Conservation (phyloP, 1,140 invertebrate genomes). For the Dendroctonus valens region DNA sequence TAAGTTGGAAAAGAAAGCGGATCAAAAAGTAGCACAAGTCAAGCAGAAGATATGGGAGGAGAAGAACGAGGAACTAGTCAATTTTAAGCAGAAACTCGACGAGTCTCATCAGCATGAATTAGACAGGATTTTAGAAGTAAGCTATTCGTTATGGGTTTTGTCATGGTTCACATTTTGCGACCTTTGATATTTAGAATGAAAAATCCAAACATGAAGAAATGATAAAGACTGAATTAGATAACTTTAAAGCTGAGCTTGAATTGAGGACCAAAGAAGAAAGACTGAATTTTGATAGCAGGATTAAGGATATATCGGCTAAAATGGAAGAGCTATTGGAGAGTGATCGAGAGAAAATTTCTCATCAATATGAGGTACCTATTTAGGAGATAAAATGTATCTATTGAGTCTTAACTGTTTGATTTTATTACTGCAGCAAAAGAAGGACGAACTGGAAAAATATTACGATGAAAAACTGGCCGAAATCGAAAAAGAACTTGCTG, state of each 20-base stretch:
- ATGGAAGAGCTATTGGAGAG: constrained; percentile 51
- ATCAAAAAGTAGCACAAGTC: constrained; percentile 54
- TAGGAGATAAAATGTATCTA: neutral
- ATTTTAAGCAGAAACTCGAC: constrained; percentile 50
- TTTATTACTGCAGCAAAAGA: constrained; percentile 50
- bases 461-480: constrained; percentile 49
- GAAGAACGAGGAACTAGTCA: constrained; percentile 48
- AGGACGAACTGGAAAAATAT: constrained; percentile 51
- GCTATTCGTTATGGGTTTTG: neutral
- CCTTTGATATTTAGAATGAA: constrained; percentile 37
- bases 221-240: constrained; percentile 50
- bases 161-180: neutral
- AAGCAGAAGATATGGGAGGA: constrained; percentile 46
- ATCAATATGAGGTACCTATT: constrained; percentile 26
- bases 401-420: neutral
- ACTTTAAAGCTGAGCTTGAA: constrained; percentile 50
- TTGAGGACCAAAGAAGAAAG: constrained; percentile 51
- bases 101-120: constrained; percentile 56
- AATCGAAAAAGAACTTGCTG: constrained; percentile 49
- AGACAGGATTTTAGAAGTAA: constrained; percentile 53
- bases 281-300: constrained; percentile 49
- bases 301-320: constrained; percentile 51
- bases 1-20: constrained; percentile 55
- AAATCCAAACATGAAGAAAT: constrained; percentile 51
- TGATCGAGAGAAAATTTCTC: constrained; percentile 29